A percentile compares a stretch with the other conserved stretches of the same genome.
These are phyloP conservation scores for Atopsyche davidsoni DNA, from an alignment of 1,140 invertebrate genomes.

Conservation along the genomic window DNA sequence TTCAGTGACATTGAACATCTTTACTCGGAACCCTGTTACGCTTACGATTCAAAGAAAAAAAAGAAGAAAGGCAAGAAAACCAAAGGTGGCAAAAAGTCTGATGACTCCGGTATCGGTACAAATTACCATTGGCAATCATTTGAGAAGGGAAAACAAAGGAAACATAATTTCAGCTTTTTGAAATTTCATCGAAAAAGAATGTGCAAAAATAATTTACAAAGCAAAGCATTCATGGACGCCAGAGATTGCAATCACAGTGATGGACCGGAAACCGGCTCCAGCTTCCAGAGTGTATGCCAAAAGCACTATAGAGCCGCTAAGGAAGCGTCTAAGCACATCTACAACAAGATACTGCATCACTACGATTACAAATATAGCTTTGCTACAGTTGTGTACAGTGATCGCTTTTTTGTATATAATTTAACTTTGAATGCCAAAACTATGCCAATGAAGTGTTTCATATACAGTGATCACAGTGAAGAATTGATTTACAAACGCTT, in stretches of 20 bases:
- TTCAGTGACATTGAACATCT: slow-evolving; percentile 25
- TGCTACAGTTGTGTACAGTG: slow-evolving; percentile 42
- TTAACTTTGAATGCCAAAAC: slow-evolving; percentile 27
- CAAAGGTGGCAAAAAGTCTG: slow-evolving; percentile 17
- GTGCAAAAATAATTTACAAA: slow-evolving; percentile 4
- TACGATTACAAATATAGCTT: slow-evolving; percentile 26
- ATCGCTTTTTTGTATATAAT: slow-evolving; percentile 40
- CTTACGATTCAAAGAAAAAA: slow-evolving; percentile 12
- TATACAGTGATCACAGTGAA: slow-evolving; percentile 17
- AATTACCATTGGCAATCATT: not conserved
- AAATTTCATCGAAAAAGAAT: slow-evolving; percentile 21
- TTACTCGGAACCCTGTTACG: slow-evolving; percentile 23
- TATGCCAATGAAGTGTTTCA: slow-evolving; percentile 25
- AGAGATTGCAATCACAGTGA: slow-evolving; percentile 22
- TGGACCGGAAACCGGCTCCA: slow-evolving; percentile 21
- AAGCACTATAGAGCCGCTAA: slow-evolving; percentile 26
- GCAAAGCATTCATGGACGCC: slow-evolving; percentile 17
- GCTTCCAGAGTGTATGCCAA: slow-evolving; percentile 23
- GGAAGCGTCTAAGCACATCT: slow-evolving; percentile 27
- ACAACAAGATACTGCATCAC: slow-evolving; percentile 25
- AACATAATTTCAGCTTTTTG: slow-evolving; percentile 18
- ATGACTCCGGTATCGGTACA: not conserved
- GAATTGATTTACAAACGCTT: slow-evolving; percentile 24
- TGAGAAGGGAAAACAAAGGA: slow-evolving; percentile 16
- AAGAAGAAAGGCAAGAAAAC: slow-evolving; percentile 16